Evolutionary conservation across 2,113 vertebrate species (phyloP).

Genomic region (Brienomyrus longianalis): DNA sequence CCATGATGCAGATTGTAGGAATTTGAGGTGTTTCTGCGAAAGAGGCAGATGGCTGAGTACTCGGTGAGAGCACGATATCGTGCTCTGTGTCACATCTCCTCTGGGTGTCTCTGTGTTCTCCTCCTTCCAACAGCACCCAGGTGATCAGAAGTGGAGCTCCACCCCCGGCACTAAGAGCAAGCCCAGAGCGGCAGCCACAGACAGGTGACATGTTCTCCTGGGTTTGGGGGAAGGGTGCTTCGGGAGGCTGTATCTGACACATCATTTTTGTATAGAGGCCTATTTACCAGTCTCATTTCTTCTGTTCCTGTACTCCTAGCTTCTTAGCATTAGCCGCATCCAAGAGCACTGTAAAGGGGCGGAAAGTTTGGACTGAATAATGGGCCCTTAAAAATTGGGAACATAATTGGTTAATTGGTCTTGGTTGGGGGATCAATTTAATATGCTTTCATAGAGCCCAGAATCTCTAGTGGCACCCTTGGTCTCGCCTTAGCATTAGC

Average conservation of each 20-base stretch:
- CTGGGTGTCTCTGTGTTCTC: background rate
- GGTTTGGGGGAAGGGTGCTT: background rate
- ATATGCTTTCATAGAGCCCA: background rate
- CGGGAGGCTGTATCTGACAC: background rate
- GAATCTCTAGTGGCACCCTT: background rate
- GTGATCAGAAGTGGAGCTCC: conserved; percentile 55
- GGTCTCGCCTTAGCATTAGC: background rate
- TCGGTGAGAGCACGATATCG: background rate
- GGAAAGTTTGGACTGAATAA: background rate
- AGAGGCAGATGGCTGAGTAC: background rate
- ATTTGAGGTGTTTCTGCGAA: background rate
- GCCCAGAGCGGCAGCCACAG: conserved; percentile 32
- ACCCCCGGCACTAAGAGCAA: conserved; percentile 58
- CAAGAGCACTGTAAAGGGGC: background rate
- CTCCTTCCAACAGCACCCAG: conserved; percentile 46
- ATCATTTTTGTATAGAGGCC: background rate
- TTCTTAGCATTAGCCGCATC: background rate
- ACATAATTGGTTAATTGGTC: background rate
- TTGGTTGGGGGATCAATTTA: background rate
- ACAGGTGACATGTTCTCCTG: conserved; percentile 16
- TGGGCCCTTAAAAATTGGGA: background rate
- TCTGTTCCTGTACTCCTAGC: background rate
- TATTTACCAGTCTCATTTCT: background rate
- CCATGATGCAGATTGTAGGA: background rate
- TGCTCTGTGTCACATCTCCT: background rate